Evolutionary conservation across 2,797 vertebrate species (phyloP), one percentile per base, ranked within the genome.

Genomic region (Sebastes dallii): DNA sequence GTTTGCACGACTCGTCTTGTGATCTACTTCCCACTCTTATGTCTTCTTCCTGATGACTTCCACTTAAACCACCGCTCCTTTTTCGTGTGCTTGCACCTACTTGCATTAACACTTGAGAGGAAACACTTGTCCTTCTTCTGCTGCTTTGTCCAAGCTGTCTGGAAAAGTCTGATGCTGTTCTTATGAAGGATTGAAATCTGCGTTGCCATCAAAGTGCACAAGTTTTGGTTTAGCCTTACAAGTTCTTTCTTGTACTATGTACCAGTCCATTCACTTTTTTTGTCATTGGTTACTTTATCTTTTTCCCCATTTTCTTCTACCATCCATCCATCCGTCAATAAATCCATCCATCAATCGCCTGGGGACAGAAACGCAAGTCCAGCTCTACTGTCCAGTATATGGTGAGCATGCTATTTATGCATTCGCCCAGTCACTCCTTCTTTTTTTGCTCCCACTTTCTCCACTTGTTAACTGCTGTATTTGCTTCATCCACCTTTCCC

Each of bases 321-420:
- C 75, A 65, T 88, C 36, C 36, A 20, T 69, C 58, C 74, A 72
- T 85, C 39, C 75, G 39, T 89, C 83, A 58, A 89, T 87, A 32
- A 67, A 73, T 80, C 72, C 68, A 78, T 88, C 87, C 82, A 88
- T 91, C 88, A 76, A 86, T 88, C 79, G 84, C 82, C 80, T 81
- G 91, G 86, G 89, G 87, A 89, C 94, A 96, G 96, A 96, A 96
- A 95, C 94, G 95, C 91, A 96, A 95, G 93, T 96, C 95, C 78
- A 96, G 95, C 94, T 96, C 95, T 50, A 95, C 95, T 73, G 93
- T 96, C 86, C 95, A 96, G 94, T 95, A 95, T 66, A 95, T 96
- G 96, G 95, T 96, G 95, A 96, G 95, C 92, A 92, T 92, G 90
- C 77, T 75, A 24, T 89, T 88, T 89, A 67, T 77, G 69, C 87